phyloP scores from a whole-genome alignment of 1,140 invertebrate species.

The Drosophila kepulauana region DNA sequence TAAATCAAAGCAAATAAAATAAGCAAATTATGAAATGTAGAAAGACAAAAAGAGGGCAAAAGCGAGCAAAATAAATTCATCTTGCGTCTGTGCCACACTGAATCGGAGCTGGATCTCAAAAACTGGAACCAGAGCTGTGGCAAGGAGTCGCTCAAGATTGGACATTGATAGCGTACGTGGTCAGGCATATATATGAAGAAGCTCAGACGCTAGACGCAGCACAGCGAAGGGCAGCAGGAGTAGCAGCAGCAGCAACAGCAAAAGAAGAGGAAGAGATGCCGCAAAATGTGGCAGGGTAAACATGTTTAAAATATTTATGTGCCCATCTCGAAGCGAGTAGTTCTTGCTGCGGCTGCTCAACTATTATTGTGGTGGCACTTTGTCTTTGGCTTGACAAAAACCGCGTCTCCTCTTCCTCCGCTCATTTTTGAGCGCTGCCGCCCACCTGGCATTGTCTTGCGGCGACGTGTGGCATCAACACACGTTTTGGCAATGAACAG shows the following conservation, averaged over 20 bases:
- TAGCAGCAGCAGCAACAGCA: not conserved
- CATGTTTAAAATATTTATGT: conserved; percentile 77
- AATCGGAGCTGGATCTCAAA: not conserved
- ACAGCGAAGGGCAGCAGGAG: not conserved
- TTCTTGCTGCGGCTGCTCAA: conserved; percentile 34
- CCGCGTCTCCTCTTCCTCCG: conserved; percentile 15
- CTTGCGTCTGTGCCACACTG: conserved; percentile 25
- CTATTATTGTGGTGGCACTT: conserved; percentile 71
- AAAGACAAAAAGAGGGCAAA: conserved; percentile 28
- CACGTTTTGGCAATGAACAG: conserved; percentile 75
- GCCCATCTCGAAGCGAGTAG: conserved; percentile 21
- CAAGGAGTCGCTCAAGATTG: conserved; percentile 54
- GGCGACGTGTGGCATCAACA: conserved; percentile 34
- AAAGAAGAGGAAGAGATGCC: not conserved
- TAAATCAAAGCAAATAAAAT: conserved; percentile 72
- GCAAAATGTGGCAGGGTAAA: conserved; percentile 59
- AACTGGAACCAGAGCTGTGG: not conserved
- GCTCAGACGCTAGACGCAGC: not conserved
- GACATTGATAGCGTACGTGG: conserved; percentile 76
- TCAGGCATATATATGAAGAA: conserved; percentile 51
- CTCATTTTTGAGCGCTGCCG: not conserved
- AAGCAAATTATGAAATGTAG: conserved; percentile 63
- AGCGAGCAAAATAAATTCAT: conserved; percentile 60
- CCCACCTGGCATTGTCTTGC: conserved; percentile 39
- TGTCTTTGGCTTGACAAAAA: conserved; percentile 65